These are phyloP conservation scores for Seira ritae DNA, from an alignment of 2,888 invertebrate genomes.

Conservation along the genomic window DNA sequence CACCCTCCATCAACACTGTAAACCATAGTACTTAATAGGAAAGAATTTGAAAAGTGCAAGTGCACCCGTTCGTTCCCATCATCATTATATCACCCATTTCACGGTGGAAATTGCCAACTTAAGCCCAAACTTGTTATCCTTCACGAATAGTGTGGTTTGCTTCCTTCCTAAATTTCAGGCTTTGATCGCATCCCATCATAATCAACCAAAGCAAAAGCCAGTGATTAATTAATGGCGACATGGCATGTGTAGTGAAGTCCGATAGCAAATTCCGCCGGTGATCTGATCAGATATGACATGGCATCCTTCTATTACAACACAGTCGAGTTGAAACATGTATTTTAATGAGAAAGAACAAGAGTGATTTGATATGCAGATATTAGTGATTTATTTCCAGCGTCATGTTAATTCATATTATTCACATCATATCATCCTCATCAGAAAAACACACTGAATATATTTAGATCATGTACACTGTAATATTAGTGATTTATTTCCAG, in stretches of 20 bases:
- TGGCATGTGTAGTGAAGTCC: neutral
- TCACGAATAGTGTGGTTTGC: neutral
- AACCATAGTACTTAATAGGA: too few species aligned
- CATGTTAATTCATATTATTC: neutral
- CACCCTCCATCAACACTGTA: too few species aligned
- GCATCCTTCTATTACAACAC: too few species aligned
- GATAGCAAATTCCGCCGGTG: neutral
- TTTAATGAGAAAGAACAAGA: too few species aligned
- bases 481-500: conserved; percentile 60
- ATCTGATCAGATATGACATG: too few species aligned
- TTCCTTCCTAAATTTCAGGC: neutral
- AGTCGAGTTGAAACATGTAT: neutral
- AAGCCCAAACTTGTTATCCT: neutral
- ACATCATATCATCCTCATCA: neutral
- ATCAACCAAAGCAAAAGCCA: neutral
- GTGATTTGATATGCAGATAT: conserved; percentile 55
- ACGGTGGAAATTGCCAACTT: too few species aligned
- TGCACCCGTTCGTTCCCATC: too few species aligned
- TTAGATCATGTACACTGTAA: neutral
- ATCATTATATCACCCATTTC: too few species aligned
- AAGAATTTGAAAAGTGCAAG: too few species aligned
- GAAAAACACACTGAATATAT: neutral
- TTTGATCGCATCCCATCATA: conserved; percentile 13
- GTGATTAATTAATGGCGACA: conserved; percentile 46
- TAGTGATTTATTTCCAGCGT: conserved; percentile 61